Conservation (phyloP, 2,113 vertebrate species). For the Meriones unguiculatus region DNA sequence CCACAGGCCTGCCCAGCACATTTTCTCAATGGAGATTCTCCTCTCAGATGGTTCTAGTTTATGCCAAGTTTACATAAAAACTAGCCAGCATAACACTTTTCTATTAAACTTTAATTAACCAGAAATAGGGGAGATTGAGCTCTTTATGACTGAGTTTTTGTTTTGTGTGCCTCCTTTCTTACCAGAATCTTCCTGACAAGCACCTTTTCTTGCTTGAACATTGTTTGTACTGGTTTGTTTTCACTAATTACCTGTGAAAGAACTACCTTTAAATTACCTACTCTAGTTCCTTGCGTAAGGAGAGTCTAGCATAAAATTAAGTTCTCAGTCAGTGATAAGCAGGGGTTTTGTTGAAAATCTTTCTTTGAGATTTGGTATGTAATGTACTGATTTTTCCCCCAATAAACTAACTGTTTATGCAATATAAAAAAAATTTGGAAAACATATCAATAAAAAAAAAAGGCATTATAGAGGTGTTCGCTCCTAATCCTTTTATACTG, state of each 20-base stretch:
- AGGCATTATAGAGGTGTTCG: constrained; percentile 3
- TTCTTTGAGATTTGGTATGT: constrained; percentile 23
- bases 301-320: constrained; percentile 35
- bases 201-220: constrained; percentile 40
- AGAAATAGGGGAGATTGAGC: constrained; percentile 2
- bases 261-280: constrained; percentile 24
- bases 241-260: not conserved
- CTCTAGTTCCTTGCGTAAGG: not conserved
- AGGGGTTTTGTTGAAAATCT: constrained; percentile 43
- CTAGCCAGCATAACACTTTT: not conserved
- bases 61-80: not conserved
- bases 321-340: not conserved
- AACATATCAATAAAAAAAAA: not conserved
- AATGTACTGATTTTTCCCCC: not conserved
- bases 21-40: not conserved
- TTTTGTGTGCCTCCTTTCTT: constrained; percentile 18
- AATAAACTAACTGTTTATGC: not conserved
- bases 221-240: constrained; percentile 45
- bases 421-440: not conserved
- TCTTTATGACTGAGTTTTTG: constrained; percentile 13
- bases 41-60: not conserved
- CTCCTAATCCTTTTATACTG: constrained; percentile 38
- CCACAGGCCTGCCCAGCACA: not conserved
- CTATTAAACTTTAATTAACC: constrained; percentile 27
- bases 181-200: not conserved